Evolutionary conservation across 2,113 vertebrate genomes (phyloP).

Genomic region (Epinephelus fuscoguttatus): DNA sequence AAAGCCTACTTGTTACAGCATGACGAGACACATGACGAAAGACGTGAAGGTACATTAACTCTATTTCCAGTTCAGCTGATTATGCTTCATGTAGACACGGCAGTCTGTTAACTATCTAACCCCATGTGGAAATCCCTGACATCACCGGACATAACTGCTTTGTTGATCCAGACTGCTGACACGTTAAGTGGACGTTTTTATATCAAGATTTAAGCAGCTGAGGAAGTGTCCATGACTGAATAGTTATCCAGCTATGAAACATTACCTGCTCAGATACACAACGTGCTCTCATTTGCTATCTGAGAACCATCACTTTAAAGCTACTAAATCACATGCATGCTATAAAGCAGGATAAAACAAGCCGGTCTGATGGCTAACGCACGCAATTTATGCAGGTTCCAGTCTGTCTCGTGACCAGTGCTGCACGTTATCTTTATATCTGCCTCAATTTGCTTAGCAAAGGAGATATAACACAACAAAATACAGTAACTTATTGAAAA

Average conservation of each 20-base stretch:
- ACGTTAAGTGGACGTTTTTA: conserved; percentile 32
- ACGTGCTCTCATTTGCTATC: conserved; percentile 12
- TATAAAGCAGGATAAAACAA: conserved; percentile 53
- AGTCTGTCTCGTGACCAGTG: conserved; percentile 7
- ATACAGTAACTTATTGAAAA: background rate
- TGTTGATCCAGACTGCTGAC: conserved; percentile 58
- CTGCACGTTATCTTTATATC: conserved; percentile 9
- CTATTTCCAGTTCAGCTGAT: conserved; percentile 10
- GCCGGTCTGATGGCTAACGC: background rate
- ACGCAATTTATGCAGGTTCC: conserved; percentile 12
- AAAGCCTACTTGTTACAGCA: background rate
- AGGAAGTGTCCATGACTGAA: conserved; percentile 74
- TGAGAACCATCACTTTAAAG: conserved; percentile 29
- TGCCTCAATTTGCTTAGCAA: background rate
- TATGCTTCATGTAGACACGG: conserved; percentile 6
- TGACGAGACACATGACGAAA: background rate
- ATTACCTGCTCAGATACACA: conserved; percentile 19
- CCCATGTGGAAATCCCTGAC: conserved; percentile 7
- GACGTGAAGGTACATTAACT: conserved; percentile 6
- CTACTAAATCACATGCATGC: conserved; percentile 38
- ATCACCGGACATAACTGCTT: background rate
- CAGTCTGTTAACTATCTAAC: background rate
- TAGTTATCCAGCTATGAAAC: conserved; percentile 54
- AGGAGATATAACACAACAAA: background rate
- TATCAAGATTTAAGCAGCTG: conserved; percentile 46